These are phyloP conservation scores for Tiliacea aurago DNA, from an alignment of 2,888 invertebrate species.

Conservation along the genomic window DNA sequence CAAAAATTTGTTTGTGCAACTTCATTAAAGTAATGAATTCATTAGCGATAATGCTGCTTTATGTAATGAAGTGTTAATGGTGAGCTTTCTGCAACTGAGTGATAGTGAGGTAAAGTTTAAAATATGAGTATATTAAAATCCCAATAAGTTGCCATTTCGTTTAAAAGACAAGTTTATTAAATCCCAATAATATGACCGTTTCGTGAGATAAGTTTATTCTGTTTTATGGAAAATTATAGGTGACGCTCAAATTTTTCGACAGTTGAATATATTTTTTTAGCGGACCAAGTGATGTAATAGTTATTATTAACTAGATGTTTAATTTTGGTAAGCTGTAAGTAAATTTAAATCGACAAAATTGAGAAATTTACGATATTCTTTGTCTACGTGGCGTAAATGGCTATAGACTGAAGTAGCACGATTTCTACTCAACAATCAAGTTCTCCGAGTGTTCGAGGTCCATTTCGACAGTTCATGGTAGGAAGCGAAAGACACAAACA, in stretches of 20 bases:
- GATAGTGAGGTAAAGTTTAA: background rate
- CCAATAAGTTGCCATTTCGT: background rate
- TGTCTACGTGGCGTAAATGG: background rate
- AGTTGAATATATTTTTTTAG: background rate
- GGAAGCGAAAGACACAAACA: too few relatives aligned
- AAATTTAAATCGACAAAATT: background rate
- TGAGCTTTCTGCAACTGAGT: too few relatives aligned
- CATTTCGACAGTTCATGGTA: too few relatives aligned
- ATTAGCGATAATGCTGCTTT: too few relatives aligned
- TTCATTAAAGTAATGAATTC: too few relatives aligned
- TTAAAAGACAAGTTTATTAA: slow-evolving; percentile 13
- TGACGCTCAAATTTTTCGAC: background rate
- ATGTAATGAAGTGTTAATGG: too few relatives aligned
- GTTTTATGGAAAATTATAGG: slow-evolving; percentile 50
- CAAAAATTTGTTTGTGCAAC: too few relatives aligned
- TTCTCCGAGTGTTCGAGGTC: background rate
- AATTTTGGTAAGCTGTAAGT: too few relatives aligned
- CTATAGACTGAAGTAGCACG: too few relatives aligned
- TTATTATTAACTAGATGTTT: background rate
- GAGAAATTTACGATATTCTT: background rate
- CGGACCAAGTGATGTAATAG: background rate
- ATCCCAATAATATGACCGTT: background rate
- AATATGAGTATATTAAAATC: background rate
- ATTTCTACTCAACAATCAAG: background rate
- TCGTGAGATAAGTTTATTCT: background rate